phyloP scores from a whole-genome alignment of 2,113 vertebrate genomes.

The Lophius piscatorius region DNA sequence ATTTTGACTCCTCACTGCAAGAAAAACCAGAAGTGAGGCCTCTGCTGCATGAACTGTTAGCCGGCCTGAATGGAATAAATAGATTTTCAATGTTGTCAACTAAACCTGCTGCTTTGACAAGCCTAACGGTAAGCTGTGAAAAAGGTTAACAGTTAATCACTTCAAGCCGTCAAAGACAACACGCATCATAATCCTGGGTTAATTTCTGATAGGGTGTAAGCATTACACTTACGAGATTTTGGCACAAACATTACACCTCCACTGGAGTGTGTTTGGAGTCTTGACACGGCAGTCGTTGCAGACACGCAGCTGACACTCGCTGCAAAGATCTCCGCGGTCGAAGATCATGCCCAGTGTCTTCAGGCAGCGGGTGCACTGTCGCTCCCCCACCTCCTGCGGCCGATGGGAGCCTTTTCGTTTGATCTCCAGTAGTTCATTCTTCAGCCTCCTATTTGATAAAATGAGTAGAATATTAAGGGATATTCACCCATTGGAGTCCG shows the following conservation, averaged over 20 bases:
- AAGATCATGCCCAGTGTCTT: slow-evolving; percentile 90
- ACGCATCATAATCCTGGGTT: no score
- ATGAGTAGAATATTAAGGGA: background rate
- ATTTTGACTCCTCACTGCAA: no score
- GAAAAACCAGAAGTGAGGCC: no score
- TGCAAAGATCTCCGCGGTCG: slow-evolving; percentile 87
- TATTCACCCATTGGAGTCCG: no score
- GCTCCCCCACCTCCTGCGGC: slow-evolving; percentile 79
- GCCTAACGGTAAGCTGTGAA: no score
- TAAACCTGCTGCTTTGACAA: no score
- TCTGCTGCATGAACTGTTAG: no score
- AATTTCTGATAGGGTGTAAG: no score
- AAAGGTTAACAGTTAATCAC: no score
- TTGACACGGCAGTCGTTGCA: slow-evolving; percentile 83
- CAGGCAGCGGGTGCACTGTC: slow-evolving; percentile 88
- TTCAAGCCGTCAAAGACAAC: no score
- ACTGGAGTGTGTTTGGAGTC: slow-evolving; percentile 68
- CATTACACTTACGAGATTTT: slow-evolving; percentile 94
- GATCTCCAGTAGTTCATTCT: slow-evolving; percentile 94
- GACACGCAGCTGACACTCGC: slow-evolving; percentile 83
- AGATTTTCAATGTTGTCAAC: no score
- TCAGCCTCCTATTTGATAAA: slow-evolving; percentile 84
- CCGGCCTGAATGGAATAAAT: no score
- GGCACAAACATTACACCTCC: slow-evolving; percentile 89
- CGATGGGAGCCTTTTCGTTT: slow-evolving; percentile 82